phyloP scores from a whole-genome alignment of 2,797 vertebrate species.

The Limosa lapponica region DNA sequence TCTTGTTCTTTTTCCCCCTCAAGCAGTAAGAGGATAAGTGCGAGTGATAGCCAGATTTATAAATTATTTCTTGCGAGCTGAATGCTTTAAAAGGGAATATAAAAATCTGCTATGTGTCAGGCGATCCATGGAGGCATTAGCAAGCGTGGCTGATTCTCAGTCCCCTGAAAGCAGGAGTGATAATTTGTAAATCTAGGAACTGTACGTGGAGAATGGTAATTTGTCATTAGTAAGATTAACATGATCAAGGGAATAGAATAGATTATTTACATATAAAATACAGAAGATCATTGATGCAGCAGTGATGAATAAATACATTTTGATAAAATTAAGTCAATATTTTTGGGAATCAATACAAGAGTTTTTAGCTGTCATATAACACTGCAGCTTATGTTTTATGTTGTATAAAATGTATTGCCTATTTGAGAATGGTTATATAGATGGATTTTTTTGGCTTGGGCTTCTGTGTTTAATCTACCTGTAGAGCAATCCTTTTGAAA shows the following conservation, averaged over 20 bases:
- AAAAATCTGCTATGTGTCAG: slow-evolving; percentile 79
- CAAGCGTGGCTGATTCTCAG: slow-evolving; percentile 78
- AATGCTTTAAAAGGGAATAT: slow-evolving; percentile 78
- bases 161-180: slow-evolving; percentile 80
- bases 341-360: slow-evolving; percentile 23
- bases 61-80: slow-evolving; percentile 77
- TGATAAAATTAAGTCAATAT: slow-evolving; percentile 63
- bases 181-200: slow-evolving; percentile 85
- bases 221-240: slow-evolving; percentile 88
- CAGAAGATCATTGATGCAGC: slow-evolving; percentile 77
- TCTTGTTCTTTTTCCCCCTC: slow-evolving; percentile 69
- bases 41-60: slow-evolving; percentile 75
- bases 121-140: slow-evolving; percentile 80
- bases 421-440: slow-evolving; percentile 8
- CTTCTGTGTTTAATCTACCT: slow-evolving; percentile 12
- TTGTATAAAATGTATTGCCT: not conserved
- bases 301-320: slow-evolving; percentile 79
- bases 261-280: slow-evolving; percentile 86
- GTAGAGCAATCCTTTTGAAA: slow-evolving; percentile 28
- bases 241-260: slow-evolving; percentile 84
- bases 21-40: slow-evolving; percentile 72
- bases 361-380: not conserved
- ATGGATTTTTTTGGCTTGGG: not conserved
- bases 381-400: slow-evolving; percentile 9
- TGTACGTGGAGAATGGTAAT: slow-evolving; percentile 84